phyloP scores from a whole-genome alignment of 1,140 invertebrate genomes.

The Tribolium castaneum region DNA sequence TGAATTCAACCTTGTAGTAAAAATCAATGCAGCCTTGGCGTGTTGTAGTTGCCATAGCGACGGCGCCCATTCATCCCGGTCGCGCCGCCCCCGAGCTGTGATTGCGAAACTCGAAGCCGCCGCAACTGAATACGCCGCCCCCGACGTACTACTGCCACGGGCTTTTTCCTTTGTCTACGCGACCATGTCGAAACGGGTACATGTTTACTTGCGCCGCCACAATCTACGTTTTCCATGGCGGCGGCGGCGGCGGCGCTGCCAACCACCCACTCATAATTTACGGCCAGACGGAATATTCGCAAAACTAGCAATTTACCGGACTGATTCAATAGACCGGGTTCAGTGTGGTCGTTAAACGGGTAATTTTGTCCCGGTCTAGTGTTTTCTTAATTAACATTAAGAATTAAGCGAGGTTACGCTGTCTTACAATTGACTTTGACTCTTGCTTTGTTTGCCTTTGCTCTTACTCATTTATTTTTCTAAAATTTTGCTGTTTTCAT shows the following conservation, averaged over 20 bases:
- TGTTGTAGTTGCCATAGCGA: constrained; percentile 55
- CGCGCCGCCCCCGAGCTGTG: constrained; percentile 52
- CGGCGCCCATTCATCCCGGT: constrained; percentile 60
- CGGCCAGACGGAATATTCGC: background rate
- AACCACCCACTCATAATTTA: constrained; percentile 17
- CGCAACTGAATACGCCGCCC: constrained; percentile 23
- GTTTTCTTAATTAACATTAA: background rate
- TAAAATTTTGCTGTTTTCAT: too few species aligned
- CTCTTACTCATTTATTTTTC: background rate
- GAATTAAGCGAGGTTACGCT: background rate
- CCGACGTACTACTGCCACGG: constrained; percentile 29
- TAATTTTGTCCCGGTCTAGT: background rate
- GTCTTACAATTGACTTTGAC: background rate
- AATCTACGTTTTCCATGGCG: background rate
- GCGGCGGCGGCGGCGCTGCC: background rate
- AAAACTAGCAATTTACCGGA: background rate
- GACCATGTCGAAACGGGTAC: background rate
- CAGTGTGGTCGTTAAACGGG: background rate
- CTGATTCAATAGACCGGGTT: background rate
- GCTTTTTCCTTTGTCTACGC: constrained; percentile 24
- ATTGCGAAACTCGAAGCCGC: constrained; percentile 25
- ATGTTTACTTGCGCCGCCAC: constrained; percentile 9
- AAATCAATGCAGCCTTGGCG: constrained; percentile 62
- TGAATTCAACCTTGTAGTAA: constrained; percentile 56
- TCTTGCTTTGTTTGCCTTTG: background rate